A percentile compares a stretch with the other conserved stretches of the same genome.
Evolutionary conservation across 2,888 invertebrate species (phyloP).

Genomic region (Palloptera scutellata): DNA sequence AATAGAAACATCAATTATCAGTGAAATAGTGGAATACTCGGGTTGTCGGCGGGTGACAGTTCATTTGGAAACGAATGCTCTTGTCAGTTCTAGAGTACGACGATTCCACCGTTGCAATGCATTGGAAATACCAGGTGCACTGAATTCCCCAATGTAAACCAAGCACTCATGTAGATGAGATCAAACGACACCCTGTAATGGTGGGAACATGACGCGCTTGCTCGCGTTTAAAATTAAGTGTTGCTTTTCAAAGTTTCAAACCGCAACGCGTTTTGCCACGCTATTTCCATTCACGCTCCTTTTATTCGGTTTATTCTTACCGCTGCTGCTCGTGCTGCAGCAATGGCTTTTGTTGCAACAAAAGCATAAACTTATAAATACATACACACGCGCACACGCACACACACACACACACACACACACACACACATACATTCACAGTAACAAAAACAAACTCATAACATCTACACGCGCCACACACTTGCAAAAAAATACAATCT

Average conservation of each 20-base stretch:
- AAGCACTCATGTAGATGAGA: too few relatives aligned
- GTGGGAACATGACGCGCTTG: too few relatives aligned
- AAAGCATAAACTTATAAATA: conserved; percentile 6
- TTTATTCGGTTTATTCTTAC: background rate
- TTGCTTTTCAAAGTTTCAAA: conserved; percentile 3
- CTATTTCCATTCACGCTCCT: conserved; percentile 10
- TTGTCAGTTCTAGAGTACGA: too few relatives aligned
- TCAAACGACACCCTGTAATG: too few relatives aligned
- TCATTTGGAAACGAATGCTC: too few relatives aligned
- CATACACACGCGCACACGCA: conserved; percentile 1
- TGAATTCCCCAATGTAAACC: too few relatives aligned
- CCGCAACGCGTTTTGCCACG: too few relatives aligned
- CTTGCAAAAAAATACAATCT: conserved; percentile 34
- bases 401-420: conserved; percentile 6
- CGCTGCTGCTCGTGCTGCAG: conserved; percentile 4
- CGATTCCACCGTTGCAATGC: too few relatives aligned
- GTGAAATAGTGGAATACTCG: too few relatives aligned
- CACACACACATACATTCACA: conserved; percentile 19
- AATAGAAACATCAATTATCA: too few relatives aligned
- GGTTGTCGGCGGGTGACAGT: too few relatives aligned
- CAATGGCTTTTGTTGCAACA: conserved; percentile 15
- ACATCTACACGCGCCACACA: conserved; percentile 18
- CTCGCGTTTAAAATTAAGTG: conserved; percentile 2
- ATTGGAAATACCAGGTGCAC: too few relatives aligned
- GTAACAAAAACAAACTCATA: conserved; percentile 1